Conservation (phyloP, 2,797 vertebrate genomes). For the Hozukius guyotensis region DNA sequence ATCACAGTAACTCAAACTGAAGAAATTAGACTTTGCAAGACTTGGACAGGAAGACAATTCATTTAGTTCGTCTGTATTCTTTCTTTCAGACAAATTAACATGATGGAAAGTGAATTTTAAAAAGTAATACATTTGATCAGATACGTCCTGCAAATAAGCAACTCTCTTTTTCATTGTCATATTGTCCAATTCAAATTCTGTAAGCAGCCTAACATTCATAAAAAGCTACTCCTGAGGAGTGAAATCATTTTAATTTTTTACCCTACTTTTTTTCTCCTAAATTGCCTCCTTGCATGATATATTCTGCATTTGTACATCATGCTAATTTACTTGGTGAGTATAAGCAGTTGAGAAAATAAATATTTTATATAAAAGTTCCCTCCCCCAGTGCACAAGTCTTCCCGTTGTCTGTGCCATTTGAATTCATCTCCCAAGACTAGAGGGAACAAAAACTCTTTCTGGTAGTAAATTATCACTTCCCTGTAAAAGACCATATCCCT, state of each 20-base stretch:
- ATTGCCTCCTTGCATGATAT: constrained; percentile 60
- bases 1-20: constrained; percentile 65
- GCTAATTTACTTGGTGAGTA: constrained; percentile 63
- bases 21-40: constrained; percentile 52
- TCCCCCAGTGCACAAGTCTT: constrained; percentile 49
- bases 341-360: constrained; percentile 63
- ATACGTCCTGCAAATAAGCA: constrained; percentile 37
- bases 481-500: constrained; percentile 65
- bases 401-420: constrained; percentile 66
- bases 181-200: constrained; percentile 60
- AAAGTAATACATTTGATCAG: constrained; percentile 36
- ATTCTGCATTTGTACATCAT: constrained; percentile 61
- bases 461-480: constrained; percentile 68
- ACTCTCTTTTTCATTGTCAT: constrained; percentile 25
- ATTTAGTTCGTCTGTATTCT: constrained; percentile 28
- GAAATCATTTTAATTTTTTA: constrained; percentile 58
- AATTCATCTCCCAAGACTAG: constrained; percentile 71
- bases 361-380: constrained; percentile 59
- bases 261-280: constrained; percentile 4
- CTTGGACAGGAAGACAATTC: constrained; percentile 18
- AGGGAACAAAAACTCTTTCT: constrained; percentile 57
- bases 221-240: constrained; percentile 45
- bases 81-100: constrained; percentile 30
- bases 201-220: constrained; percentile 52
- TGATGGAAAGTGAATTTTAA: constrained; percentile 43